Evolutionary conservation across 2,888 invertebrate genomes (phyloP).

Genomic region (Myathropa florea): DNA sequence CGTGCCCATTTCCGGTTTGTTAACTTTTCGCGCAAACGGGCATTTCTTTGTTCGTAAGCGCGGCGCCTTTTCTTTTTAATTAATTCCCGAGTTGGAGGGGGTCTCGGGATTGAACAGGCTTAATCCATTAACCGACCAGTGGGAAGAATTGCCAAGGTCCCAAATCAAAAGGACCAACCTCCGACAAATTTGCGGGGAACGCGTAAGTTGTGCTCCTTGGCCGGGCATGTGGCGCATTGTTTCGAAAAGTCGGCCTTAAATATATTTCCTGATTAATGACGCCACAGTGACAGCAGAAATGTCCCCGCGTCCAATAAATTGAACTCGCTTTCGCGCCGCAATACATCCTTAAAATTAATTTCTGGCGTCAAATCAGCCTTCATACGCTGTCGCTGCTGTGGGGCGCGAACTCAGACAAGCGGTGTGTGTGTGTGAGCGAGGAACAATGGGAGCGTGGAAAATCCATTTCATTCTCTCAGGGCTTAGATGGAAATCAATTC

Average conservation of each 20-base stretch:
- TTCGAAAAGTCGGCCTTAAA: not conserved
- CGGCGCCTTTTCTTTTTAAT: not conserved
- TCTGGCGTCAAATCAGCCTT: not conserved
- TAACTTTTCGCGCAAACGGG: not conserved
- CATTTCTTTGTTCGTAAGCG: not conserved
- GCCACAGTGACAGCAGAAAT: not conserved
- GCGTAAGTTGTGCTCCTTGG: not conserved
- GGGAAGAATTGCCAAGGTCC: too few species aligned
- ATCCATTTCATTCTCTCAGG: constrained; percentile 12
- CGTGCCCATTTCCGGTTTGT: constrained; percentile 2
- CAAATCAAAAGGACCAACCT: not conserved
- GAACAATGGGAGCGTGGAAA: not conserved
- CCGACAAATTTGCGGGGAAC: not conserved
- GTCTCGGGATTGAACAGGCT: not conserved
- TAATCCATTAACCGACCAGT: not conserved
- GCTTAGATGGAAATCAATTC: too few species aligned
- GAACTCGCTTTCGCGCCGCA: not conserved
- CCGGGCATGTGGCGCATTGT: not conserved
- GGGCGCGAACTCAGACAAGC: not conserved
- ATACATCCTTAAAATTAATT: not conserved
- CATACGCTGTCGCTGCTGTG: not conserved
- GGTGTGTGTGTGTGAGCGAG: not conserved
- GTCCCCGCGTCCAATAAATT: not conserved
- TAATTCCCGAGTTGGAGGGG: not conserved
- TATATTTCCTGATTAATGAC: constrained; percentile 6